Base-by-base conservation (phyloP, 2,113 vertebrate species). In the Equus quagga region DNA sequence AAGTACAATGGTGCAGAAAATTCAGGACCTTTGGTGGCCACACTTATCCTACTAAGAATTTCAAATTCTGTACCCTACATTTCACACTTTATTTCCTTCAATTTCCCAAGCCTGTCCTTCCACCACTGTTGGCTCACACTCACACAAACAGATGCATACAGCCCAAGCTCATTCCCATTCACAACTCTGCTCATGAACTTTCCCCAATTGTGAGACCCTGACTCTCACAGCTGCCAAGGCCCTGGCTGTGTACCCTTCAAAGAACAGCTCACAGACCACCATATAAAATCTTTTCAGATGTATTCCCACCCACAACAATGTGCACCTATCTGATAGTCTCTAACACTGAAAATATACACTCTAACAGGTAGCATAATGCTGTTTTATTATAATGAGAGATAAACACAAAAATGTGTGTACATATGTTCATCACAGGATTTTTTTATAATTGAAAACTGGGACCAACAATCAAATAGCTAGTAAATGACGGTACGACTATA, bases 1-100 rank as follows among this genome's bases (percentile, higher is more conserved):
- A 83, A 85, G 28, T 21, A 62, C 23, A 69, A 70, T 17, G 3
- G 6, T 19, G 8, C n/a, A 69, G 31, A 85, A 91, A 75, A 91
- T 58, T 67, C 41, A 83, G 62, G 17, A 19, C 36, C 56, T 91
- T 31, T 33, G 24, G 54, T 44, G 80, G 24, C 15, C 62, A 88
- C 8, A 78, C 2, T 5, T 33, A 51, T 31, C 10, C 19, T n/a
- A 28, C 6, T 9, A 87, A 51, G 2, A 81, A 46, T 28, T 94
- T 73, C 11, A 56, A 81, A 79, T 44, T 91, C 69, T 62, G 76
- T 6, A 86, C 7, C 49, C 17, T 11, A 76, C 36, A 89, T 70
- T 69, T 92, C 84, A 86, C 58, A 62, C 46, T 91, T 93, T 73
- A 84, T 62, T 69, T 76, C 44, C 33, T 72, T 44, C 5, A 41